These are phyloP conservation scores for Pandion haliaetus DNA, from an alignment of 2,113 vertebrate genomes.

Conservation along the genomic window DNA sequence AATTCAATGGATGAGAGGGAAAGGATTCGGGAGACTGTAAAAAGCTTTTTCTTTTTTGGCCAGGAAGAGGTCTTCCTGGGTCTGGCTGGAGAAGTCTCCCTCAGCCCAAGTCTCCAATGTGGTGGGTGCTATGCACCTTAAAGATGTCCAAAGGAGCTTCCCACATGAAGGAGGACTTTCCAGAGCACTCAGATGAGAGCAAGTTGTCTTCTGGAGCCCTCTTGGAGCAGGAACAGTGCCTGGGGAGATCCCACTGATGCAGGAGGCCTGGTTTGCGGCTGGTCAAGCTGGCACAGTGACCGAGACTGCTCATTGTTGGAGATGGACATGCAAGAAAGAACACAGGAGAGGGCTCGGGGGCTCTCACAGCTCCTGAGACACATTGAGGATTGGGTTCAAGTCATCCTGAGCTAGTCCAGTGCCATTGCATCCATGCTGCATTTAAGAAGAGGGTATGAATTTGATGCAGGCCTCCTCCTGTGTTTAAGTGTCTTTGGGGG, in stretches of 20 bases:
- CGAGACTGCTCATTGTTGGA: background rate
- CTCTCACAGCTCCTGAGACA: background rate
- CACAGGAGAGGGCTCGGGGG: fast-evolving
- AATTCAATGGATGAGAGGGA: background rate
- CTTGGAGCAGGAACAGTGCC: background rate
- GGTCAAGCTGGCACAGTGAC: background rate
- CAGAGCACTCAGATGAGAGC: background rate
- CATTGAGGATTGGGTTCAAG: background rate
- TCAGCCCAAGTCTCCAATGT: background rate
- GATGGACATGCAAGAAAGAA: background rate
- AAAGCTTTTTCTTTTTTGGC: background rate
- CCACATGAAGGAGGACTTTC: background rate
- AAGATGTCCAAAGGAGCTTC: background rate
- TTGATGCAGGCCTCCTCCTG: background rate
- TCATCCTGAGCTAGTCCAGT: background rate
- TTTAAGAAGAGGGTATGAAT: background rate
- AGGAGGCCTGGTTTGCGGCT: background rate
- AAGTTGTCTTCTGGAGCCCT: fast-evolving
- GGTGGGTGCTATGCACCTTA: background rate
- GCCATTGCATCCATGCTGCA: background rate
- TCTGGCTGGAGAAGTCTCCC: background rate
- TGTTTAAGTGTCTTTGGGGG: background rate
- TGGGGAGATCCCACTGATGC: background rate
- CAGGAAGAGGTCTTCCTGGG: background rate
- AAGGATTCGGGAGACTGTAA: background rate